Conservation (phyloP, 1,140 invertebrate genomes). For the Macrobrachium rosenbergii region DNA sequence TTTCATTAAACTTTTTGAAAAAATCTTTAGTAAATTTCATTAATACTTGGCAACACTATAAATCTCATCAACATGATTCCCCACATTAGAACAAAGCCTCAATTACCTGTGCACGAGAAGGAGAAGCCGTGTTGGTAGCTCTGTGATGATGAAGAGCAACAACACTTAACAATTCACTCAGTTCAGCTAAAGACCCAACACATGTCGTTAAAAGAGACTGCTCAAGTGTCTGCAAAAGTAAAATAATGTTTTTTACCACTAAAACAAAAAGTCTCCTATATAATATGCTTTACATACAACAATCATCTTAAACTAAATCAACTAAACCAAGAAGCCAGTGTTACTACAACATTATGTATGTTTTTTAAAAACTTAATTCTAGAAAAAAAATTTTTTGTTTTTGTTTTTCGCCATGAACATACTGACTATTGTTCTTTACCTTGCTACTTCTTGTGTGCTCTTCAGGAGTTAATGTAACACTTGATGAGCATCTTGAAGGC, state of each 20-base stretch:
- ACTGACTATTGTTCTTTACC: slow-evolving; percentile 25
- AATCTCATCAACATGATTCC: no score
- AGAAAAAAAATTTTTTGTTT: no score
- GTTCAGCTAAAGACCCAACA: slow-evolving; percentile 83
- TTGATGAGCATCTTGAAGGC: slow-evolving; percentile 61
- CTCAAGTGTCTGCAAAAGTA: slow-evolving; percentile 72
- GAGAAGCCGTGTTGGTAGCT: slow-evolving; percentile 66
- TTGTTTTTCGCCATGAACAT: background rate
- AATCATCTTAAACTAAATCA: no score
- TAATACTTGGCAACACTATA: no score
- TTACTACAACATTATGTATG: no score
- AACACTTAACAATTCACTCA: slow-evolving; percentile 81
- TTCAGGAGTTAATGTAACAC: slow-evolving; percentile 58
- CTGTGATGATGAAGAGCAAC: slow-evolving; percentile 71
- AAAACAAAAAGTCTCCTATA: no score
- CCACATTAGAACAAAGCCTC: background rate
- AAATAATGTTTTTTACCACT: background rate
- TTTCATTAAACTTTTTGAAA: no score
- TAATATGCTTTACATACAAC: no score
- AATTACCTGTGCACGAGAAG: slow-evolving; percentile 53
- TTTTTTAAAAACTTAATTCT: no score
- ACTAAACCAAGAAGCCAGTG: no score
- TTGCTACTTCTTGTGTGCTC: slow-evolving; percentile 63
- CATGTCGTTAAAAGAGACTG: slow-evolving; percentile 88
- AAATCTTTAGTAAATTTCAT: background rate